Conservation (phyloP, 2,113 vertebrate genomes). For the Gasterosteus aculeatus region DNA sequence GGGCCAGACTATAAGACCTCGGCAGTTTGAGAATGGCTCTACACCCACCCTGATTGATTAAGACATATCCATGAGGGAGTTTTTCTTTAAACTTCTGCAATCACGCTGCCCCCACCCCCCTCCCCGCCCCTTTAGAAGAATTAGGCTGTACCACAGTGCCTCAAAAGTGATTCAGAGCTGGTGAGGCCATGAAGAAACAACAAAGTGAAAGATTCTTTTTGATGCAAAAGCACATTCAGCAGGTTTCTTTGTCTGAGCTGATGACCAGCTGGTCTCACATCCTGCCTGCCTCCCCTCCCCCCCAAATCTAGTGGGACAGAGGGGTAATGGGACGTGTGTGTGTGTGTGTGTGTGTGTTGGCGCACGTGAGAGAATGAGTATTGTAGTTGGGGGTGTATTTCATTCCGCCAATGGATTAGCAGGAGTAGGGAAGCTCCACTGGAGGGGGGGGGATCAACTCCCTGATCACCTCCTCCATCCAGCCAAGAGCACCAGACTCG, state of each 20-base stretch:
- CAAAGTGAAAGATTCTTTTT: constrained; percentile 61
- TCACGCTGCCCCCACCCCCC: neutral
- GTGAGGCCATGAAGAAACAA: constrained; percentile 29
- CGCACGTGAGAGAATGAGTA: constrained; percentile 14
- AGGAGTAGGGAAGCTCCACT: constrained; percentile 19
- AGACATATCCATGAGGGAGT: too few species aligned
- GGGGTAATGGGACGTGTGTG: constrained; percentile 41
- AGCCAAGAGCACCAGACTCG: constrained; percentile 16
- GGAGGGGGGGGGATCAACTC: neutral
- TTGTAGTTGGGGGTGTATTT: constrained; percentile 33
- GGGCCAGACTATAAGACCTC: too few species aligned
- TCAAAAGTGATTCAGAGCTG: constrained; percentile 34
- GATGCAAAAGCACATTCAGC: constrained; percentile 73
- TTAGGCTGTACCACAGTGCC: neutral
- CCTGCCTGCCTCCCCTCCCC: constrained; percentile 62
- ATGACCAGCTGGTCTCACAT: constrained; percentile 80
- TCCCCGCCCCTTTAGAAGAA: neutral
- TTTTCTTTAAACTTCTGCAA: constrained; percentile 15
- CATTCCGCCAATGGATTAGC: constrained; percentile 75
- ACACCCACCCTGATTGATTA: too few species aligned
- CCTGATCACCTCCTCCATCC: constrained; percentile 9
- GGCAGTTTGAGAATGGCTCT: too few species aligned
- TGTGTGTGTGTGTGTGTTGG: neutral
- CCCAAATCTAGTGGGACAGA: constrained; percentile 41
- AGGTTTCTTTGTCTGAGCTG: constrained; percentile 80